Evolutionary conservation across 2,113 vertebrate species (phyloP).

Genomic region (Hiodon alosoides): DNA sequence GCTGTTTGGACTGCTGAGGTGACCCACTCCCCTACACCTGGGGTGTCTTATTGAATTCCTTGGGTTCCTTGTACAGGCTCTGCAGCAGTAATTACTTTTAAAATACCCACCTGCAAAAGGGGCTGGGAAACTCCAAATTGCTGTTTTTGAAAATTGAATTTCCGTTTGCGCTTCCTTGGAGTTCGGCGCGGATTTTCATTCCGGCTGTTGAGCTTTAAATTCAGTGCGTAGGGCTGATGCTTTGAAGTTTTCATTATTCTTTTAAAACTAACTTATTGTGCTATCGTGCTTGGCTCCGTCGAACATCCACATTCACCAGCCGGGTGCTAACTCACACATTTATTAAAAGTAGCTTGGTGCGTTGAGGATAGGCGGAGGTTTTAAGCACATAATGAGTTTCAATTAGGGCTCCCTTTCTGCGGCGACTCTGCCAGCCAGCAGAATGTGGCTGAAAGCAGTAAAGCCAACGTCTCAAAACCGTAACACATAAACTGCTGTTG

Average conservation of each 20-base stretch:
- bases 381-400: constrained; percentile 23
- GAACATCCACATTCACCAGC: no score
- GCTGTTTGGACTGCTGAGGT: no score
- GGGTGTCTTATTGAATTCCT: background rate
- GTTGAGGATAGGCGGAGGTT: constrained; percentile 33
- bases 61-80: background rate
- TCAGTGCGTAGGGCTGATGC: background rate
- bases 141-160: background rate
- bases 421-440: constrained; percentile 37
- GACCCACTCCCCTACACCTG: background rate
- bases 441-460: constrained; percentile 50
- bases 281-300: no score
- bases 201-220: background rate
- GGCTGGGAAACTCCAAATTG: background rate
- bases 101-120: background rate
- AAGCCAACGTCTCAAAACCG: constrained; percentile 28
- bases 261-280: background rate
- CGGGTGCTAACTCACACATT: no score
- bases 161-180: no score
- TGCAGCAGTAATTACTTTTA: constrained; percentile 3
- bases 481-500: no score
- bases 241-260: no score
- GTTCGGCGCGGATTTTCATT: background rate
- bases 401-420: constrained; percentile 36
- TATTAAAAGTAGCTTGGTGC: no score